Base-by-base conservation (phyloP, 2,888 invertebrate species). In the Nemoura dubitans region DNA sequence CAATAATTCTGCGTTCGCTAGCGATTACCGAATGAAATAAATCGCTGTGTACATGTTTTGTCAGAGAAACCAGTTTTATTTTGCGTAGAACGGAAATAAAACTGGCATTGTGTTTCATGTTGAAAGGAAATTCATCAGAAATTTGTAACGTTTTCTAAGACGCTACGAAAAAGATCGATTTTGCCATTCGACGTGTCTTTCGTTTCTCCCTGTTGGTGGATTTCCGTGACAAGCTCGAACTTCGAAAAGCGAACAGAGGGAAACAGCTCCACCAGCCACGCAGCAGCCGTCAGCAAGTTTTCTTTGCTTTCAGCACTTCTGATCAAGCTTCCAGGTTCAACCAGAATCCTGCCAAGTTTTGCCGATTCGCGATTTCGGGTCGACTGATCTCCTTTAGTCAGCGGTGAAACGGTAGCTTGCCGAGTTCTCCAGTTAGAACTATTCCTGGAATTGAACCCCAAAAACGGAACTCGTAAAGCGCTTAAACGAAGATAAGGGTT, bases 251-350 rank as follows among this genome's bases (percentile, higher is more conserved):
- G 36, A 36, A 36, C 36, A 36, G 36, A 36, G 36, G 36, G 16
- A 59, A 59, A 59, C 59, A 7, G 59, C 59, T 59, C 14, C 16
- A 21, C 59, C 21, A 21, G 14, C 6, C 59, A 7, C 59, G 1
- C 14, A 21, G 59, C 59, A 59, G 59, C 59, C 59, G 59, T 59
- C 59, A 59, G 59, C 59, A 59, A 59, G 59, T 59, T 59, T 59
- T 21, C 21, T 14, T 21, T 1, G 59, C 59, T 59, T 59, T 59
- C 59, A 59, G 59, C 59, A 59, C 59, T 59, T 59, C 21, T 59
- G 59, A 59, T 59, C 59, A 59, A 59, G 59, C 59, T 59, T 59
- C 59, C 59, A 59, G 59, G n/a, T n/a, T n/a, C n/a, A n/a, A n/a
- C 14, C 3, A 7, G 36, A 36, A 59, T 59, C 59, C 59, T 21